Base-by-base conservation (phyloP, 53 echinoderm and acorn worm species). In the Astropecten irregularis region DNA sequence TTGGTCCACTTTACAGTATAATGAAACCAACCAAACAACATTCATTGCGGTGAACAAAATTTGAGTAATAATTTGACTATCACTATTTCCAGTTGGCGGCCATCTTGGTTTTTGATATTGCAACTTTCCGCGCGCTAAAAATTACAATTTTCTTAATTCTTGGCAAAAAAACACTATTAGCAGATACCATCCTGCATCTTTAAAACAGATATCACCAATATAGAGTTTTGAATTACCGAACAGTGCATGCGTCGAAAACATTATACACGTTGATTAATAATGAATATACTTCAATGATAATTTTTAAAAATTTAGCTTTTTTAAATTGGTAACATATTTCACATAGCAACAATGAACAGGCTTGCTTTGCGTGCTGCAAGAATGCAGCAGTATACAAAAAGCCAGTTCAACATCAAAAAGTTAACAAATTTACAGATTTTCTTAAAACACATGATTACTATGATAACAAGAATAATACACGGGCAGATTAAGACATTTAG, bases 101-200 rank as follows among this genome's bases (percentile, higher is more conserved):
- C 48, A 15, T 62, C 6, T 42, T 42, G 6, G 6, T 42, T 42
- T 42, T 42, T 42, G 42, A 79, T 79, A 79, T 79, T 79, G 79
- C 79, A 79, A 79, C 79, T 79, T 61, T 79, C 79, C 79, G 79
- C 79, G 61, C 79, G 62, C 79, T 79, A 62, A 77, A 61, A 79
- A 56, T 14, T 61, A 62, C 79, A 79, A n/a, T 59, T 46, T 67
- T 15, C 21, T 49, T 70, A 31, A n/a, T n/a, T 31, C 26, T 22
- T 47, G 42, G 60, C 46, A 48, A 61, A 47, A 69, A 69, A 31
- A 30, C 42, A 37, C 37, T 47, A 79, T 11, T 2, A 33, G 34
- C 51, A 71, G 50, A 50, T 49, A 51, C 35, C 52, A 34, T 51
- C 35, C 71, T 71, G 71, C 34, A 32, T 25, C 30, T 31, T 34